phyloP scores from a whole-genome alignment of 2,888 invertebrate species.

The Merodon equestris region DNA sequence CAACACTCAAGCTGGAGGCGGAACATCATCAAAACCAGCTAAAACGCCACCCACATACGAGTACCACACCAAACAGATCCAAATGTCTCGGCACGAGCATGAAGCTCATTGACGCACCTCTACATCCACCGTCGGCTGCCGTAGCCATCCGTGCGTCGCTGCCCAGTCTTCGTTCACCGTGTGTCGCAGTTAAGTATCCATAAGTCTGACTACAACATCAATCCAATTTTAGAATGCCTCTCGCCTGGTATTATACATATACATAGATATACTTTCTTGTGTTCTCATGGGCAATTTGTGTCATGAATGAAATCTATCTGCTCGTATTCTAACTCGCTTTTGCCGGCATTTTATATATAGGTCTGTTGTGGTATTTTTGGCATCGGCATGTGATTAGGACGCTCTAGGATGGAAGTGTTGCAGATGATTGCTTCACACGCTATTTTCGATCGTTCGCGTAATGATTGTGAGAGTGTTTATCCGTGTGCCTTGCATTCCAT shows the following conservation, averaged over 20 bases:
- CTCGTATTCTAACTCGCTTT: constrained; percentile 45
- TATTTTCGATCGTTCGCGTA: constrained; percentile 62
- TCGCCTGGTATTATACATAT: constrained; percentile 51
- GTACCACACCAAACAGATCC: constrained; percentile 16
- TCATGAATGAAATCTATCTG: constrained; percentile 69
- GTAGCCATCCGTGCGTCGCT: too few relatives aligned
- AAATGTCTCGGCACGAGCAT: constrained; percentile 48
- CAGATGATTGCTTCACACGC: constrained; percentile 31
- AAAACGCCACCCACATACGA: too few relatives aligned
- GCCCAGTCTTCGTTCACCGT: constrained; percentile 8
- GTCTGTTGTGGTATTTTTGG: constrained; percentile 55
- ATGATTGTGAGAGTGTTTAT: constrained; percentile 45
- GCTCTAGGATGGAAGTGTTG: constrained; percentile 35
- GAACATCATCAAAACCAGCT: too few relatives aligned
- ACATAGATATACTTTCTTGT: constrained; percentile 66
- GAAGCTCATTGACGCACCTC: constrained; percentile 66
- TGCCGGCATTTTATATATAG: constrained; percentile 57
- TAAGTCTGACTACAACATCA: constrained; percentile 51
- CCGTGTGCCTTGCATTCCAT: constrained; percentile 60
- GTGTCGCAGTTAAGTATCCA: not conserved
- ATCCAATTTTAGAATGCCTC: constrained; percentile 58
- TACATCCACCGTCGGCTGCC: too few relatives aligned
- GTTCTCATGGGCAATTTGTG: constrained; percentile 68
- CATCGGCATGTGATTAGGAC: constrained; percentile 51
- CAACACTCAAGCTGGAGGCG: too few relatives aligned